Conservation (phyloP, 2,113 vertebrate species). For the Pteruthius melanotis region DNA sequence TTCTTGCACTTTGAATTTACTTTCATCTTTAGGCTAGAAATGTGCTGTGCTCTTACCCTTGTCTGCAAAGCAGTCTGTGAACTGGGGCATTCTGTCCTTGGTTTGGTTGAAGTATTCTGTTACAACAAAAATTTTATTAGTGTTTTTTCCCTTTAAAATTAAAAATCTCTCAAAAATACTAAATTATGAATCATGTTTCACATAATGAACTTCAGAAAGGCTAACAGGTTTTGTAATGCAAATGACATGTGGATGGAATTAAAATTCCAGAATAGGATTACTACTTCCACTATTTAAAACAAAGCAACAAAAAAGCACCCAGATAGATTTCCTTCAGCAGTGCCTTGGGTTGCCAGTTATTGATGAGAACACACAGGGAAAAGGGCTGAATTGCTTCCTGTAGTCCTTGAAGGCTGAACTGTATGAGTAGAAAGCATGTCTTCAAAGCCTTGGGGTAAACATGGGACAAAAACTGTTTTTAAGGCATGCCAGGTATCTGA, state of each 20-base stretch:
- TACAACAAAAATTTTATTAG: conserved; percentile 47
- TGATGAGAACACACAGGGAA: background rate
- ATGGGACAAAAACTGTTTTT: background rate
- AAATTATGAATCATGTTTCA: background rate
- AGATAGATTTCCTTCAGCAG: background rate
- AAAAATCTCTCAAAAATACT: background rate
- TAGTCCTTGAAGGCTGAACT: background rate
- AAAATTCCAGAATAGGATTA: background rate
- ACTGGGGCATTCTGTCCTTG: conserved; percentile 86
- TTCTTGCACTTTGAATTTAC: background rate
- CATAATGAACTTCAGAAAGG: background rate
- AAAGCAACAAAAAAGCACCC: background rate
- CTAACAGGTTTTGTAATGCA: background rate
- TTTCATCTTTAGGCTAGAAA: background rate
- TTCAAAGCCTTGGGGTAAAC: background rate
- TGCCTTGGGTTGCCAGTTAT: background rate
- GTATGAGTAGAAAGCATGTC: background rate
- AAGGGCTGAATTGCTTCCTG: background rate
- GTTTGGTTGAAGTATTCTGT: conserved; percentile 83
- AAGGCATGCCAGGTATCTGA: background rate
- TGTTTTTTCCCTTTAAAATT: background rate
- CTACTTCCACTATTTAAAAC: background rate
- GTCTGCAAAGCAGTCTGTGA: conserved; percentile 81
- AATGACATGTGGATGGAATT: background rate
- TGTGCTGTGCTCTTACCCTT: conserved; percentile 77